A percentile compares a stretch with the other conserved stretches of the same genome.
These are phyloP conservation scores for Gallinago jamesoni DNA, from an alignment of 2,113 vertebrate species.

Conservation along the genomic window DNA sequence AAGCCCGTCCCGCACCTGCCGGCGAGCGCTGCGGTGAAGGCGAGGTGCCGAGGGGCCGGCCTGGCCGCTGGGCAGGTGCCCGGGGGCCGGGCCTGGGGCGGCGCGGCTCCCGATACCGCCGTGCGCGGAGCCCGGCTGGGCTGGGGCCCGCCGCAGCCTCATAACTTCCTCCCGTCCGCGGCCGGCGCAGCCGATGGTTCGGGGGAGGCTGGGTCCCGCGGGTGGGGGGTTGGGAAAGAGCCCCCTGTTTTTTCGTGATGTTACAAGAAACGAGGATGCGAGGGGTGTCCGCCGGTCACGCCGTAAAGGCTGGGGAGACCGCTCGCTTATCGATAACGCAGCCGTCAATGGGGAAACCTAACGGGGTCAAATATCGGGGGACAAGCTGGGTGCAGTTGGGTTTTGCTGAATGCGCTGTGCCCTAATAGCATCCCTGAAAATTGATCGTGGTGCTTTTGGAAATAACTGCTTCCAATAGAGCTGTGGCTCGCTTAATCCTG, in stretches of 20 bases:
- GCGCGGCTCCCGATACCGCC: background rate
- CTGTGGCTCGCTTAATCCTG: background rate
- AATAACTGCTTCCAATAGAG: background rate
- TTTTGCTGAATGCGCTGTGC: background rate
- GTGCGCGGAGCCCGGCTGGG: background rate
- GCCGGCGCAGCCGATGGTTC: accelerated
- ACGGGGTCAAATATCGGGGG: background rate
- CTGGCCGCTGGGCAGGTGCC: background rate
- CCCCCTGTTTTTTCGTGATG: background rate
- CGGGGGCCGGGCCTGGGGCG: background rate
- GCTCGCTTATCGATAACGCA: background rate
- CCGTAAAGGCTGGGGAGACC: background rate
- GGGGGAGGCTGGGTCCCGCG: background rate
- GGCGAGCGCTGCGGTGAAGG: background rate
- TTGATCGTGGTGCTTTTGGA: accelerated
- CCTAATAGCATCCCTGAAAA: background rate
- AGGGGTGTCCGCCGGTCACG: background rate
- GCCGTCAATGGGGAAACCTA: background rate
- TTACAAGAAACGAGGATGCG: background rate
- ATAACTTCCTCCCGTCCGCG: background rate
- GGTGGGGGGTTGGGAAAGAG: background rate
- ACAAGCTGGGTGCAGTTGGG: background rate
- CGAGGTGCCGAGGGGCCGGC: background rate
- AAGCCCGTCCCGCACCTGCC: background rate
- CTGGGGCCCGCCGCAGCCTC: background rate